Evolutionary conservation across 2,888 invertebrate genomes (phyloP), one percentile per base, ranked within the genome.

Genomic region (Piscicola geometra): DNA sequence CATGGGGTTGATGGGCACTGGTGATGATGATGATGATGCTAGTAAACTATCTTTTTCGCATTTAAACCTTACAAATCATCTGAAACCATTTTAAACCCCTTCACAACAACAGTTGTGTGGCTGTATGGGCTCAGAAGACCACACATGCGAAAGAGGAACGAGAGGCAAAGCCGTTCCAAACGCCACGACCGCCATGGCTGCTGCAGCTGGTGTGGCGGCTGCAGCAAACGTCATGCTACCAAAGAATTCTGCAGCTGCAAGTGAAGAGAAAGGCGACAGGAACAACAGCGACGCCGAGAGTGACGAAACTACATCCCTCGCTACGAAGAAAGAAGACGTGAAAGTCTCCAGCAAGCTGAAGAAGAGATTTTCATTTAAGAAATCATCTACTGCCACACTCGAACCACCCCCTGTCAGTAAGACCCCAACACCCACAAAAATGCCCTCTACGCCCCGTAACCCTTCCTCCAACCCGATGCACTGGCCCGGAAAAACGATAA

Each of bases 111-210:
- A 33, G 60, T 25, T 56, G 12, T 56, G 60, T 56, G 60, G 60
- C 25, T 56, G 60, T 21, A n/a, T 56, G 60, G 5, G 60, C n/a
- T 56, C 60, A 5, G 3, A 56, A 25, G 12, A 56, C 3, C 60
- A 21, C 5, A 56, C 3, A 18, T 5, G 25, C 21, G 25, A 56
- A 9, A 21, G n/a, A 25, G 60, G 3, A 21, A 9, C 41, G 5
- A 15, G 41, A 41, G 41, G 41, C 41, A 41, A 56, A 25, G 25
- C 5, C 15, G 60, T 21, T 5, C 9, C 60, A 3, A 56, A 56
- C 60, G 60, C 60, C 60, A 56, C 60, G 5, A 56, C 60, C 60
- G 60, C 60, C 60, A 56, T 56, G 60, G 60, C 60, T 5, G 60
- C 60, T 25, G 60, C 60, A 18, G 60, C 60, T 56, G 60, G 60